Conservation (phyloP, 2,113 vertebrate genomes). For the Neodon shergylaensis region DNA sequence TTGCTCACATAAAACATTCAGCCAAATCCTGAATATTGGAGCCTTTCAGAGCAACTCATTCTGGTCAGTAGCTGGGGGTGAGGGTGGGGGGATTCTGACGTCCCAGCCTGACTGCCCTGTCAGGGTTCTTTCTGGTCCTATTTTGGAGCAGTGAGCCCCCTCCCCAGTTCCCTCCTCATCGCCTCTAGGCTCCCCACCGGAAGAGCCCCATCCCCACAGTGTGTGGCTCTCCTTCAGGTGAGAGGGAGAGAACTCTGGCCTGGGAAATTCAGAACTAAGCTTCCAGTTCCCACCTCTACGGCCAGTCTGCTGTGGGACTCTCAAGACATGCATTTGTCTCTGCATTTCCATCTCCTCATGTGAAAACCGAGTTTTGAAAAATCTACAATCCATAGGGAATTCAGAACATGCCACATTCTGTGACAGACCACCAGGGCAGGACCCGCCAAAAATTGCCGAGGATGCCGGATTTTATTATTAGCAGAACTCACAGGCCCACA, state of each 20-base stretch:
- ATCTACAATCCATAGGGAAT: neutral
- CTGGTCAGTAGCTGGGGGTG: neutral
- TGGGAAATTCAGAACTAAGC: neutral
- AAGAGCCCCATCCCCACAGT: neutral
- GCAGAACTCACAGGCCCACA: neutral
- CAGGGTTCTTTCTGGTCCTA: neutral
- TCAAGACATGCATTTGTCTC: neutral
- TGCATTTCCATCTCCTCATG: neutral
- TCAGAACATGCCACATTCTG: neutral
- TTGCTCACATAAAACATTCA: neutral
- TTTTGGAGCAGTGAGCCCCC: neutral
- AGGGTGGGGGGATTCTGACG: neutral
- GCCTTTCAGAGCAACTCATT: neutral
- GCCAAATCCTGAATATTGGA: neutral
- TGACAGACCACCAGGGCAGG: neutral
- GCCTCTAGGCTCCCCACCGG: neutral
- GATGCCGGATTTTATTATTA: neutral
- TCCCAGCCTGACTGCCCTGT: neutral
- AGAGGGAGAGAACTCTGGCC: neutral
- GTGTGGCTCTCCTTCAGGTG: neutral
- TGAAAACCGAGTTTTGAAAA: conserved; percentile 1
- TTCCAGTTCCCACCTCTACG: neutral
- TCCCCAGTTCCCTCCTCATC: neutral
- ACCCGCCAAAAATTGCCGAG: neutral
- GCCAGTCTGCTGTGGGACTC: neutral